Evolutionary conservation across 92 coral and sea anemone species (phyloP), one percentile per base, ranked within the genome.

Genomic region (Parazoanthus darwini): DNA sequence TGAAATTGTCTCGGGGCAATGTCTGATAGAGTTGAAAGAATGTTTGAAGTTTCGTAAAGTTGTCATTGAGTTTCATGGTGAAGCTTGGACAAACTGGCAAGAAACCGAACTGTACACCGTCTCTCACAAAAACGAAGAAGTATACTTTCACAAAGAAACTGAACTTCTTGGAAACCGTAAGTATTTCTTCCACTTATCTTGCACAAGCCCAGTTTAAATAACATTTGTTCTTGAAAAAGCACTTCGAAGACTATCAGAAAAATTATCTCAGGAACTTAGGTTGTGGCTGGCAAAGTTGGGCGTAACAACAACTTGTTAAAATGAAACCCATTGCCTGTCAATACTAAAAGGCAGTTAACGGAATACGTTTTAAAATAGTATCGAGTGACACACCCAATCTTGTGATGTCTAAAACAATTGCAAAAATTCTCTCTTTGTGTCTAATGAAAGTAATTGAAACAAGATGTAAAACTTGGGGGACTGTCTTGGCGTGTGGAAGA

Each of bases 1-100:
- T 13, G 96, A 94, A 43, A 87, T 94, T 3, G 98, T 94, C 1
- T 85, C 98, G 8, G 98, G 98, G 42, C 94, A 93, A 77, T 93
- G 95, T 85, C 88, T 93, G 22, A 79, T 94, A 68, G 89, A 83
- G 29, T 74, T 91, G 66, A 94, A 84, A 73, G 98, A 94, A 84
- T 87, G 76, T 16, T 44, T 94, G 79, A 94, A 94, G 48, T 92
- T 94, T 79, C 95, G 96, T 15, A 91, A 92, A 56, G 91, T 94
- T n/a, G 85, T 88, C 70, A 82, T 94, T 23, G 98, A 94, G 88
- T 94, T 94, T 50, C 92, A 93, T 51, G 98, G 98, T 23, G 98
- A 94, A 75, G 93, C 98, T 10, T 91, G 94, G 90, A 94, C 98
- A 3, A 89, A 79, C 82, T 94, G 98, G 98, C 94, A 94, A 48